phyloP scores from a whole-genome alignment of 2,113 vertebrate genomes.

The Dolichotis patagonum region DNA sequence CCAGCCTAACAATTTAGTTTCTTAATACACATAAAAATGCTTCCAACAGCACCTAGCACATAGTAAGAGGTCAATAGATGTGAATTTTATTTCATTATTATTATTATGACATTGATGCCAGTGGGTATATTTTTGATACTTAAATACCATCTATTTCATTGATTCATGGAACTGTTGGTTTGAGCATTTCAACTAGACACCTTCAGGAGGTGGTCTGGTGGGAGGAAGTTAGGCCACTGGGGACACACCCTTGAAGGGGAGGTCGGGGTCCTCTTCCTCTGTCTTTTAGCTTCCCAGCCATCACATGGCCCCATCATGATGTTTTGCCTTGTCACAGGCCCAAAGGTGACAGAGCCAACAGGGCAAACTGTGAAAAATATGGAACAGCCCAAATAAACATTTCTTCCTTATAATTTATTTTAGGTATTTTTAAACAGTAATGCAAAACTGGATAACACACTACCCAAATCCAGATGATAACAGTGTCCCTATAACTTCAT shows the following conservation, averaged over 20 bases:
- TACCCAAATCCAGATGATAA: background rate
- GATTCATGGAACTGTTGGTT: background rate
- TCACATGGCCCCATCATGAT: background rate
- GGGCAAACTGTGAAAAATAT: background rate
- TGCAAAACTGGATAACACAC: background rate
- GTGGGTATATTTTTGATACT: background rate
- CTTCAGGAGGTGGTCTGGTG: no score
- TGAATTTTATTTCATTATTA: background rate
- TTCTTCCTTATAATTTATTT: background rate
- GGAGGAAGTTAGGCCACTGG: background rate
- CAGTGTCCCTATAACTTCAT: background rate
- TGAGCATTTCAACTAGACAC: background rate
- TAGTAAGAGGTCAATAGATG: background rate
- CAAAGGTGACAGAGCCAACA: background rate
- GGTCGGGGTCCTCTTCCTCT: background rate
- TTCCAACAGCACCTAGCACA: background rate
- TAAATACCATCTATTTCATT: background rate
- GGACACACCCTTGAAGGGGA: background rate
- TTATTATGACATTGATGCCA: background rate
- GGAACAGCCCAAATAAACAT: background rate
- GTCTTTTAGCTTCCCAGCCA: background rate
- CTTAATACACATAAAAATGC: background rate
- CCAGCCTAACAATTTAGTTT: background rate
- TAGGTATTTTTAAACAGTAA: background rate
- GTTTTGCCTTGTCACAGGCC: background rate